A percentile compares a stretch with the other conserved stretches of the same genome.
phyloP scores from a whole-genome alignment of 1,140 invertebrate species.

The Ephestia elutella region DNA sequence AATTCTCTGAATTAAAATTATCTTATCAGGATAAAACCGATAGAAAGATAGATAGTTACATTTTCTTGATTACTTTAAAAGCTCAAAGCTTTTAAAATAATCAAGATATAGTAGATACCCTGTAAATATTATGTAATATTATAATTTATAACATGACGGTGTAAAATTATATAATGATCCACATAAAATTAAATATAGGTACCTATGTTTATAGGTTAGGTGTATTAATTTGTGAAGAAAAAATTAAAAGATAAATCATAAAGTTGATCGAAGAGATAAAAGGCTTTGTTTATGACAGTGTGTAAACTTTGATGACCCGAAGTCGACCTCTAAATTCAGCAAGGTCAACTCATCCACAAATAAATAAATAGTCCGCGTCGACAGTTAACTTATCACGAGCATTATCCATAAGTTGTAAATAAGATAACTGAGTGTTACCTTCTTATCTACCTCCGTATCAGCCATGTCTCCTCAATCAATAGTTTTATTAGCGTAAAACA shows the following conservation, averaged over 20 bases:
- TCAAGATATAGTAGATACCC: no score
- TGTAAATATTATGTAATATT: no score
- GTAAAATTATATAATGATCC: background rate
- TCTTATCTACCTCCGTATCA: constrained; percentile 33
- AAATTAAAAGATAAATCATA: no score
- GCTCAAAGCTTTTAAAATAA: no score
- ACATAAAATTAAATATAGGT: no score
- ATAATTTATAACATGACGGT: no score
- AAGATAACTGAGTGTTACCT: constrained; percentile 33
- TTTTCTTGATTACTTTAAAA: no score
- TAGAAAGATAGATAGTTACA: no score
- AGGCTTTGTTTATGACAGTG: background rate
- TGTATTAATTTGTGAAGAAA: background rate
- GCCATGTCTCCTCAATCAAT: constrained; percentile 16
- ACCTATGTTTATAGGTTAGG: background rate
- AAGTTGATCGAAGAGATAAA: no score
- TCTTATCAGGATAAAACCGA: no score
- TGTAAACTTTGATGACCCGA: constrained; percentile 12
- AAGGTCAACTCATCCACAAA: constrained; percentile 30
- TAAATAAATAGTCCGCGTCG: constrained; percentile 9
- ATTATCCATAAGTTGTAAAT: constrained; percentile 3
- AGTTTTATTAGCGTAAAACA: background rate
- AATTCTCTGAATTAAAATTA: no score
- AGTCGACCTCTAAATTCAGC: constrained; percentile 23
- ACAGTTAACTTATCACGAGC: background rate